Evolutionary conservation across 2,797 vertebrate genomes (phyloP).

Genomic region (Notolepis coatsorum): DNA sequence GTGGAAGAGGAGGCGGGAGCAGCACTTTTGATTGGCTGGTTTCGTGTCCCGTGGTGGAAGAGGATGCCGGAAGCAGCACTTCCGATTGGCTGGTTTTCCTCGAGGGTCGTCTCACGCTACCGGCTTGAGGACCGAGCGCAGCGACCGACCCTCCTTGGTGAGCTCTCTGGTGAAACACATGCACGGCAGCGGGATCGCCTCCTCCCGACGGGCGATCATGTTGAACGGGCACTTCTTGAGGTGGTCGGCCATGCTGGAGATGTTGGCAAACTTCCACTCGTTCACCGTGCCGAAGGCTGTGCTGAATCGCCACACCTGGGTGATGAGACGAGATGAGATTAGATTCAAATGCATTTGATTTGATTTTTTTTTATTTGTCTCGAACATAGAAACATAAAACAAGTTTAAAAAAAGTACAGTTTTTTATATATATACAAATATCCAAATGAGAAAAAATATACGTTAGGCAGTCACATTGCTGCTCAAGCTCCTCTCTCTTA

Average conservation of each 20-base stretch:
- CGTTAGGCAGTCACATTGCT: too few relatives aligned
- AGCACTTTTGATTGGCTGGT: conserved; percentile 33
- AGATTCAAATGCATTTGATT: too few relatives aligned
- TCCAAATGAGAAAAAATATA: too few relatives aligned
- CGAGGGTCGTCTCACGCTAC: conserved; percentile 84
- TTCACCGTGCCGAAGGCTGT: conserved; percentile 97
- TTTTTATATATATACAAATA: too few relatives aligned
- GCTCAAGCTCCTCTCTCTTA: too few relatives aligned
- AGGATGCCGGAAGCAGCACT: conserved; percentile 54
- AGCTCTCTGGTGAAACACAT: conserved; percentile 99
- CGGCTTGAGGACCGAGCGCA: conserved; percentile 96
- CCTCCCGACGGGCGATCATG: conserved; percentile 88
- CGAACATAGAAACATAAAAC: too few relatives aligned
- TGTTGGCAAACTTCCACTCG: conserved; percentile 98
- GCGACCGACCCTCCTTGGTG: conserved; percentile 94
- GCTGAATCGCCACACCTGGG: conserved; percentile 97
- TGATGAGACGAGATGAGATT: neutral
- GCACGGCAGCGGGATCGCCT: conserved; percentile 95
- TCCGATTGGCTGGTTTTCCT: conserved; percentile 24
- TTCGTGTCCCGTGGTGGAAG: conserved; percentile 51
- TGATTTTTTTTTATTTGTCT: too few relatives aligned
- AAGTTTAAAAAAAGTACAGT: too few relatives aligned
- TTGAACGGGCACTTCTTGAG: conserved; percentile 98
- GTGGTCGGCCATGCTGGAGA: conserved; percentile 98
- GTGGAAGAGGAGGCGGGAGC: conserved; percentile 64